Conservation (phyloP, 2,113 vertebrate species). For the Zosterops pallidus region DNA sequence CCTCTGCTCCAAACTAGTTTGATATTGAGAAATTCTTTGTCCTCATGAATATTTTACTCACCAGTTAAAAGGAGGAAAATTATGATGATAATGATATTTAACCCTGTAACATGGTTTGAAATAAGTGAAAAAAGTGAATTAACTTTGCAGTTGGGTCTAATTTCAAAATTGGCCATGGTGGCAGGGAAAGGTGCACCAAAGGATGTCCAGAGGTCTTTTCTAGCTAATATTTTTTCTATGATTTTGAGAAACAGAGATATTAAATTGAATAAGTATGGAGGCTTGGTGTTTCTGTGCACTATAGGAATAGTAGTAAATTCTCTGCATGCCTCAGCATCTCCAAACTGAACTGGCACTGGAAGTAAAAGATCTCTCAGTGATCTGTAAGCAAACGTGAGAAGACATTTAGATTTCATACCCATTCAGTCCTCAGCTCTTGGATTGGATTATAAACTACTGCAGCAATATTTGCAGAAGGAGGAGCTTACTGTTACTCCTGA, state of each 20-base stretch:
- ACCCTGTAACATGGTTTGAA: neutral
- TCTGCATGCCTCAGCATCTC: neutral
- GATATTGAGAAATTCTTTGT: neutral
- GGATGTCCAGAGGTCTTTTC: neutral
- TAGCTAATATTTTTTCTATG: neutral
- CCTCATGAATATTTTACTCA: neutral
- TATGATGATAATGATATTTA: neutral
- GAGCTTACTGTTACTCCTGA: neutral
- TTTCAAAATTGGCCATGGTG: neutral
- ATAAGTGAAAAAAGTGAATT: neutral
- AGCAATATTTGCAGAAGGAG: conserved; percentile 1
- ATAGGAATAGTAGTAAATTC: neutral
- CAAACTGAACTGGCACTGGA: neutral
- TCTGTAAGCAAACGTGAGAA: neutral
- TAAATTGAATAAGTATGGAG: neutral
- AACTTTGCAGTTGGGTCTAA: neutral
- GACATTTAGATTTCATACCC: neutral
- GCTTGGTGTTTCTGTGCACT: neutral
- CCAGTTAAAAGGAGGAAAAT: neutral
- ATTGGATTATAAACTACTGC: neutral
- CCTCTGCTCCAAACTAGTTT: neutral
- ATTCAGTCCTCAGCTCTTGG: neutral
- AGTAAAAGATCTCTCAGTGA: neutral
- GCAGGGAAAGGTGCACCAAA: neutral
- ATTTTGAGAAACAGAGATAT: neutral